Evolutionary conservation across 2,113 vertebrate genomes (phyloP), one percentile per base, ranked within the genome.

Genomic region (Hydrochoerus hydrochaeris): DNA sequence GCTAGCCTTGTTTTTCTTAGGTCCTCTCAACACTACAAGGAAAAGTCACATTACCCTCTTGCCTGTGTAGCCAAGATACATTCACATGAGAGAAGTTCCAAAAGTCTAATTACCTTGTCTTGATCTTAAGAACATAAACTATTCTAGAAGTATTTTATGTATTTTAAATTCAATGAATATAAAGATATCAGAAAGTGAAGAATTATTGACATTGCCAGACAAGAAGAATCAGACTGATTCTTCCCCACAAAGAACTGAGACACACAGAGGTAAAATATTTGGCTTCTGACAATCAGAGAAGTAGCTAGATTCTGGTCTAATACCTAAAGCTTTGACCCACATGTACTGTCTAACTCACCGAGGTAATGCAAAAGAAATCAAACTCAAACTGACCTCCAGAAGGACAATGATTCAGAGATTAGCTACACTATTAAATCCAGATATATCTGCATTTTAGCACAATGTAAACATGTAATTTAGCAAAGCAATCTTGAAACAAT

Each of bases 131-230:
- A 84, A 62, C 17, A 49, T 82, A 62, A 95, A 88, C 62, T 85
- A 88, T 16, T 35, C 67, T 63, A 86, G n/a, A 83, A 92, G 35
- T 71, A 20, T 35, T 69, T 88, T 69, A 90, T 41, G 62, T 85
- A 84, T 77, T 91, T 95, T 91, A 96, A 89, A 96, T 86, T 41
- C 49, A 93, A 78, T 81, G 85, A 96, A 49, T 75, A 95, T 92
- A 65, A 92, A 90, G 26, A 38, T 38, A 87, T 57, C 91, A 95
- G 41, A 95, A 92, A 94, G 54, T 62, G 6, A 97, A n/a, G 52
- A 85, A 90, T 46, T 96, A 65, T 46, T 84, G 83, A 88, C 60
- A 86, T 0, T 69, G 73, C 67, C 90, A 73, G 41, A 84, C 86
- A 69, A 80, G 58, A 89, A 97, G 81, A 12, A 91, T 77, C 46